phyloP scores from a whole-genome alignment of 2,888 invertebrate species.

The Lasioglossum leucozonium region DNA sequence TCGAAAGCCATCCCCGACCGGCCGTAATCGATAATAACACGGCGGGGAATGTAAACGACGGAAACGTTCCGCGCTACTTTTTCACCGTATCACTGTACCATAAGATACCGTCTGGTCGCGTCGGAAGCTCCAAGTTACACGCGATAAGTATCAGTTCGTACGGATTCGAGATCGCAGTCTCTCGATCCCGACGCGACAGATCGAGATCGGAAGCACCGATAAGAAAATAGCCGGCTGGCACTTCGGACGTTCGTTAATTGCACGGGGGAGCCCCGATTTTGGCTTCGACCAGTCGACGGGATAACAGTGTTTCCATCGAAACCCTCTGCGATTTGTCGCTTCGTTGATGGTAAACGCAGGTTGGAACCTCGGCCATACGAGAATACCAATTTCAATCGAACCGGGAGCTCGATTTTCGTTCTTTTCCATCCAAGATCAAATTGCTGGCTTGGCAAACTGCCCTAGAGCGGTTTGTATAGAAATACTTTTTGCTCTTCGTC shows the following conservation, averaged over 20 bases:
- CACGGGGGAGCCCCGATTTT: background rate
- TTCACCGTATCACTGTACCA: background rate
- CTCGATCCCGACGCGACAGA: background rate
- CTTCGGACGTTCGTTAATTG: conserved; percentile 32
- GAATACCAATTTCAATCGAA: conserved; percentile 19
- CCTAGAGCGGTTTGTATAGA: background rate
- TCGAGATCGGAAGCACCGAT: conserved; percentile 37
- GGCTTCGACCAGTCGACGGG: background rate
- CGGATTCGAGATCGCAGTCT: background rate
- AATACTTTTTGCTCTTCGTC: background rate
- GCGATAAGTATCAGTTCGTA: conserved; percentile 17
- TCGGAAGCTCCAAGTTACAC: background rate
- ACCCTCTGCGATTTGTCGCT: conserved; percentile 26
- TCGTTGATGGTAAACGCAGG: conserved; percentile 8
- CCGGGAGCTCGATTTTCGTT: background rate
- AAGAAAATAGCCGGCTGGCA: conserved; percentile 47
- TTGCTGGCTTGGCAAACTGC: background rate
- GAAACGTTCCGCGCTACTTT: conserved; percentile 10
- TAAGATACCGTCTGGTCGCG: background rate
- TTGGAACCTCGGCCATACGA: background rate
- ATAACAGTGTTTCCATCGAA: background rate
- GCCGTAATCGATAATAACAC: conserved; percentile 43
- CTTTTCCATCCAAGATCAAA: background rate
- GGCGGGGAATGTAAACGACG: conserved; percentile 39
- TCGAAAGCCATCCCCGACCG: conserved; percentile 31